Percentiles rank a stretch among this genome's conserved stretches.
Evolutionary conservation across 37 sponge, comb jelly and placozoan species (phyloP).

Genomic region (Beroe ovata): DNA sequence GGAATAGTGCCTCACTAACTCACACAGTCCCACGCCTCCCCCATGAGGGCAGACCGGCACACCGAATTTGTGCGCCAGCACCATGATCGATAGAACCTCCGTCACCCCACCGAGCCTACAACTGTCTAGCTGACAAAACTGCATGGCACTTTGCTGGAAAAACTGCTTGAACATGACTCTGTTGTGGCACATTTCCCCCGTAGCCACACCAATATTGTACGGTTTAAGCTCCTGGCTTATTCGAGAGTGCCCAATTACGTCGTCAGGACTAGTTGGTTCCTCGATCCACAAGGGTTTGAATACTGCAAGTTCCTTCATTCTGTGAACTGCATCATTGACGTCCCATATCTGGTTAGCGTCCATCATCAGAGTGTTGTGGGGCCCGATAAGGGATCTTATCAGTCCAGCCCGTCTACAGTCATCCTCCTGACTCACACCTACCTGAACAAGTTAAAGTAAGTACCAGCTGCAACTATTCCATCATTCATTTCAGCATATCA

Average conservation of each 20-base stretch:
- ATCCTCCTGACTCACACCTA: conserved; percentile 74
- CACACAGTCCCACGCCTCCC: conserved; percentile 91
- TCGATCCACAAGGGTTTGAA: conserved; percentile 83
- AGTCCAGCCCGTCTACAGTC: conserved; percentile 73
- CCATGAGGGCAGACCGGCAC: conserved; percentile 92
- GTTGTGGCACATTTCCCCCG: conserved; percentile 83
- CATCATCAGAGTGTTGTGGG: conserved; percentile 74
- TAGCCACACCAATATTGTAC: conserved; percentile 78
- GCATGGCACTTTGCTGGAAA: conserved; percentile 77
- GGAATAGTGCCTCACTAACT: conserved; percentile 80
- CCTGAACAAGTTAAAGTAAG: conserved; percentile 26
- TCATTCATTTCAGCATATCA: too few species aligned
- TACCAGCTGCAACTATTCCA: too few species aligned
- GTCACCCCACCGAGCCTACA: conserved; percentile 82
- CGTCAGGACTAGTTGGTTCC: conserved; percentile 90
- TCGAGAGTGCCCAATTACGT: conserved; percentile 79
- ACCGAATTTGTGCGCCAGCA: conserved; percentile 81
- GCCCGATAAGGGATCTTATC: conserved; percentile 79
- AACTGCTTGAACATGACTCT: conserved; percentile 94
- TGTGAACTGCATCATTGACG: conserved; percentile 71
- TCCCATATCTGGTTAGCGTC: conserved; percentile 82
- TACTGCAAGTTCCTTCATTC: conserved; percentile 77
- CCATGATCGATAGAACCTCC: conserved; percentile 77
- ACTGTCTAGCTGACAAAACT: conserved; percentile 90
- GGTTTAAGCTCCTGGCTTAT: conserved; percentile 71